These are phyloP conservation scores for Oreochromis niloticus DNA, from an alignment of 2,113 vertebrate genomes.

Conservation along the genomic window DNA sequence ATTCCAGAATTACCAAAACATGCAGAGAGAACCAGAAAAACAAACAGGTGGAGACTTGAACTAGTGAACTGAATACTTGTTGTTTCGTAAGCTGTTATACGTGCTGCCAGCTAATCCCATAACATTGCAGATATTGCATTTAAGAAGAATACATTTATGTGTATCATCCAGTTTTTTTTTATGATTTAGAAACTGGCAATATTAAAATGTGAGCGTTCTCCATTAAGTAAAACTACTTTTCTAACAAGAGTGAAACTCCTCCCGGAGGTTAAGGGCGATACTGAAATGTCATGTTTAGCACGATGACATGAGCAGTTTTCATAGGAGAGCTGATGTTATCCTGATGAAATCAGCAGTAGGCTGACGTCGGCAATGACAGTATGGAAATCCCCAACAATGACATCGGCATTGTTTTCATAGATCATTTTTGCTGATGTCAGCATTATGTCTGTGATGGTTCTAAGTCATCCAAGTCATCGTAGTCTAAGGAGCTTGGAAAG, in stretches of 20 bases:
- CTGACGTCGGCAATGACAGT: background rate
- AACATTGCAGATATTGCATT: background rate
- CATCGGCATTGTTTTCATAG: background rate
- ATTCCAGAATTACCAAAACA: background rate
- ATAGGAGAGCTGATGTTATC: background rate
- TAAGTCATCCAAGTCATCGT: accelerated
- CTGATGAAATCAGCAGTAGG: background rate
- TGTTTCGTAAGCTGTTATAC: background rate
- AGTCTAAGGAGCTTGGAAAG: background rate
- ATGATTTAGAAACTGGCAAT: background rate
- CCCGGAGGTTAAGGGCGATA: background rate
- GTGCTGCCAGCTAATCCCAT: background rate
- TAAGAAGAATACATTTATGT: background rate
- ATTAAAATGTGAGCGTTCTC: background rate
- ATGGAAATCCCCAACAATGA: background rate
- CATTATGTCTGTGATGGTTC: background rate
- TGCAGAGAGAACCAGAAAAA: background rate
- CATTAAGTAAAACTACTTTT: background rate
- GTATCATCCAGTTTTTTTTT: accelerated
- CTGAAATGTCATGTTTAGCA: accelerated
- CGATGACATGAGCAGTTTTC: accelerated
- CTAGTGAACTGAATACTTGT: background rate
- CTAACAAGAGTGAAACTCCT: background rate
- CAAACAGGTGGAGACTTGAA: background rate
- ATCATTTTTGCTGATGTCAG: background rate